Evolutionary conservation across 2,888 invertebrate genomes (phyloP), one percentile per base, ranked within the genome.

Genomic region (Polydrusus pterygomalis): DNA sequence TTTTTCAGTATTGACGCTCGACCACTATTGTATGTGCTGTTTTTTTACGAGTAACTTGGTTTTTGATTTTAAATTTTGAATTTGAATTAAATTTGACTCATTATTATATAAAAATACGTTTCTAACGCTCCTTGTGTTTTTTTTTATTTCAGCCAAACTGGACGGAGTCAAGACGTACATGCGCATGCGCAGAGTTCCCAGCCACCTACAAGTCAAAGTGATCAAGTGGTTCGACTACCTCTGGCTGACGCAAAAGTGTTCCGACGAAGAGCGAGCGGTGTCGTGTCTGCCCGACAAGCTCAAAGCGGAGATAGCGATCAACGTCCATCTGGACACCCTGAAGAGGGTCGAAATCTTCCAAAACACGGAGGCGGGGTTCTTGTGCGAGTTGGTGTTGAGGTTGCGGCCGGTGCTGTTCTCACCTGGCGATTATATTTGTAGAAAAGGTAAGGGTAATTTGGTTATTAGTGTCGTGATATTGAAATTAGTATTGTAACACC

Each of bases 151-250:
- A 99, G 98, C 98, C 56, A 98, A 98, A 90, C 90, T 99, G 87
- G 99, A 99, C 87, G 97, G 97, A 58, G 98, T 99, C 79, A 99
- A 99, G 90, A 98, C 98, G 3, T 99, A 98, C 88, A 98, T 99
- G 98, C 91, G 97, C 80, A 96, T 98, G 95, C 92, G 98, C 68
- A 91, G 97, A 82, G 98, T 99, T 80, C 98, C 98, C 49, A 94
- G 94, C 83, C 95, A 97, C 88, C 91, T 99, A 77, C 98, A 99
- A 89, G 96, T 97, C 85, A 97, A 98, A 89, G 98, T 97, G 82
- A 98, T 99, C 89, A 97, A 97, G 89, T 99, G 98, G 98, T 99
- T 98, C 89, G 98, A 99, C 91, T 98, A 99, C 89, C 91, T 98
- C 85, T 99, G 99, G 98, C 93, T 98, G 85, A 97, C 97, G 81